phyloP scores from a whole-genome alignment of 2,113 vertebrate species.

The Silurus glanis region DNA sequence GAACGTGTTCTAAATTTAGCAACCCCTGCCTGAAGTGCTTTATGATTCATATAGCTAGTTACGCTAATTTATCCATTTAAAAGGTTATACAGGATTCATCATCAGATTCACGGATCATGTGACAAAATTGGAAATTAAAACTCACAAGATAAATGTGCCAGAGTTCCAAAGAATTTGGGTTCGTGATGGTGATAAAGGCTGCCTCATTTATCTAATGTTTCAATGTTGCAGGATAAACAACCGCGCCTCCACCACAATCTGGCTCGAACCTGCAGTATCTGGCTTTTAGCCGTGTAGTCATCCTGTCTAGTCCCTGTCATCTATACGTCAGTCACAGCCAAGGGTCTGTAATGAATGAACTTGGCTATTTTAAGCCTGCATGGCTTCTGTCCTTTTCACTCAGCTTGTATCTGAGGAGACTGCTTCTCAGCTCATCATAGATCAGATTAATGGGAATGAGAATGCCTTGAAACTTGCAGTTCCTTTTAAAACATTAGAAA shows the following conservation, averaged over 20 bases:
- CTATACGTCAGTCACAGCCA: conserved; percentile 9
- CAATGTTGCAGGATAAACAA: not conserved
- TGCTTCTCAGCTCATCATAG: not conserved
- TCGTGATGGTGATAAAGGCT: not conserved
- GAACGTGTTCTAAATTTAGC: conserved; percentile 9
- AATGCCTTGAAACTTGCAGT: not conserved
- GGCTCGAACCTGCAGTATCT: conserved; percentile 16
- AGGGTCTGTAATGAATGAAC: conserved; percentile 31
- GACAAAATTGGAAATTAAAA: not conserved
- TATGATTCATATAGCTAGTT: conserved; percentile 1
- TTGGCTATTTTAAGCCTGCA: conserved; percentile 38
- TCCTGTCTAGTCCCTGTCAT: conserved; percentile 13
- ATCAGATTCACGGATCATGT: not conserved
- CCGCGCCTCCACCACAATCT: not conserved
- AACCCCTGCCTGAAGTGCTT: not conserved
- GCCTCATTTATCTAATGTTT: conserved; percentile 2
- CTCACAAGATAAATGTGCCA: not conserved
- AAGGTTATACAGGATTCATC: conserved; percentile 6
- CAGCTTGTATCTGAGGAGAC: conserved; percentile 11
- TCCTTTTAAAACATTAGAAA: not conserved
- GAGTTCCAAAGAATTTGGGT: not conserved
- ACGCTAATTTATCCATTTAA: not conserved
- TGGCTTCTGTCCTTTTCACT: conserved; percentile 18
- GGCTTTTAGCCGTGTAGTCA: conserved; percentile 21
- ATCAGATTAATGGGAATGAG: not conserved